Conservation (phyloP, 2,113 vertebrate genomes). For the Meriones unguiculatus region DNA sequence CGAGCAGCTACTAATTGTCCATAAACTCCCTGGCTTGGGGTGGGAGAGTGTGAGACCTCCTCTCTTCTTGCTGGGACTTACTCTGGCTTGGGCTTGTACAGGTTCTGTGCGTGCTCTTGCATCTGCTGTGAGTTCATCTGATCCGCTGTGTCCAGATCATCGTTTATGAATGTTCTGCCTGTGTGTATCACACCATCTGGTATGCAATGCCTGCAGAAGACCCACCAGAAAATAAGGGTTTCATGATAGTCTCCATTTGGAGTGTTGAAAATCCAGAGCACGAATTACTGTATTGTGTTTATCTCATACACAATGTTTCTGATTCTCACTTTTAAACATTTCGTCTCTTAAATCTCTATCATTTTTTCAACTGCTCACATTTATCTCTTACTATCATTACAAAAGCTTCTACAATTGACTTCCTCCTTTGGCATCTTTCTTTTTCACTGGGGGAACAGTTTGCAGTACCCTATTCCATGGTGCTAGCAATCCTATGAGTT, state of each 20-base stretch:
- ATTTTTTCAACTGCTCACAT: not conserved
- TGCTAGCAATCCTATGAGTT: not conserved
- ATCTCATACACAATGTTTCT: not conserved
- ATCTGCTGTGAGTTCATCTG: not conserved
- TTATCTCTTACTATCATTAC: not conserved
- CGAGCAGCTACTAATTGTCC: not conserved
- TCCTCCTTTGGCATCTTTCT: constrained; percentile 2
- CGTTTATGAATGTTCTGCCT: not conserved
- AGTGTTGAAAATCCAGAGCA: not conserved
- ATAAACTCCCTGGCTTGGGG: not conserved
- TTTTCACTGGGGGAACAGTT: not conserved
- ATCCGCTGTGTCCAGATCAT: not conserved
- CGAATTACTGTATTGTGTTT: not conserved
- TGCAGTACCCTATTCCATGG: not conserved
- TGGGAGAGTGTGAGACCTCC: not conserved
- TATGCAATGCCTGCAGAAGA: not conserved
- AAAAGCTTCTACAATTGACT: not conserved
- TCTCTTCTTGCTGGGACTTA: not conserved
- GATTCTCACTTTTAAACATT: not conserved
- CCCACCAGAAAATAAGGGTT: constrained; percentile 4
- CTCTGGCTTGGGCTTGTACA: not conserved
- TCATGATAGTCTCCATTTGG: not conserved
- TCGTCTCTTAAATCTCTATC: not conserved
- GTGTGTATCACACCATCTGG: not conserved
- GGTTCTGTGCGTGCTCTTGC: not conserved